Evolutionary conservation across 2,888 invertebrate species (phyloP).

Genomic region (Diarsia mendica): DNA sequence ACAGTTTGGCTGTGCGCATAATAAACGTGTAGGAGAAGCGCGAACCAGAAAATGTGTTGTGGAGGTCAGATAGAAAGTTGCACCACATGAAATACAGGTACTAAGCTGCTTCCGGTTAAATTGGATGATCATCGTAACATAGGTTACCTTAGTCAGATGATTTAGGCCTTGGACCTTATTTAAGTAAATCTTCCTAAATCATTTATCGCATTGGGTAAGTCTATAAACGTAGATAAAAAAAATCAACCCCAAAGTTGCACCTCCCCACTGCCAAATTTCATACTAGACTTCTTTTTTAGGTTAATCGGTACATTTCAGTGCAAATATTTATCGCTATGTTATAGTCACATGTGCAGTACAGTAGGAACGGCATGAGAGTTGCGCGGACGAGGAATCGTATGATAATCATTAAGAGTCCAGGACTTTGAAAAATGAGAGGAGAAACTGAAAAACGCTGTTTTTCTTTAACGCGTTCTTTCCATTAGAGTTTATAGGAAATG

Average conservation of each 20-base stretch:
- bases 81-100: background rate
- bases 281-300: background rate
- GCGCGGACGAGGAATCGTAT: conserved; percentile 16
- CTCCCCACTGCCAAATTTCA: background rate
- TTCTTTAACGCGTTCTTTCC: background rate
- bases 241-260: background rate
- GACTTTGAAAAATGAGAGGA: background rate
- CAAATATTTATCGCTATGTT: conserved; percentile 4
- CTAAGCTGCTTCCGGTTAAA: background rate
- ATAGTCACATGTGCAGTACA: conserved; percentile 52
- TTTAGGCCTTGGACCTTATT: background rate
- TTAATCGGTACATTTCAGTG: conserved; percentile 17
- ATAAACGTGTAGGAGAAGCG: too few species aligned
- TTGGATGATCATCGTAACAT: background rate
- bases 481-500: background rate
- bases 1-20: too few species aligned
- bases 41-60: background rate
- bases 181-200: too few species aligned
- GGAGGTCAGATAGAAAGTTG: background rate
- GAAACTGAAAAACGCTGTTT: background rate
- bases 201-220: background rate
- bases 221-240: background rate
- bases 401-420: conserved; percentile 2
- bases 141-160: background rate
- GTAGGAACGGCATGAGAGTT: background rate